Evolutionary conservation across 2,113 vertebrate genomes (phyloP).

Genomic region (Sphaerodactylus townsendi): DNA sequence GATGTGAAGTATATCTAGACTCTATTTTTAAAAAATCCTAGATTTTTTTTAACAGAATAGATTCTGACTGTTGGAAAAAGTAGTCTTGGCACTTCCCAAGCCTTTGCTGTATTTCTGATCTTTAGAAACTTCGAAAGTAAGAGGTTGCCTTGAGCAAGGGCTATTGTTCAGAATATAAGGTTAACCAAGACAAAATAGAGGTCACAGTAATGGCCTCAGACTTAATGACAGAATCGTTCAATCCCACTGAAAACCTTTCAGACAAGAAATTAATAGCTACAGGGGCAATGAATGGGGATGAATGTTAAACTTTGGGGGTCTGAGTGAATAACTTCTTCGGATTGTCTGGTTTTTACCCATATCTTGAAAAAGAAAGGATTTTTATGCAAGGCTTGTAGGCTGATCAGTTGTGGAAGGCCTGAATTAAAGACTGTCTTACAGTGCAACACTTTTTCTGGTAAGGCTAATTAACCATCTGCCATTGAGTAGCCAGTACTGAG

Average conservation of each 20-base stretch:
- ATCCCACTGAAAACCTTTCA: slow-evolving; percentile 32
- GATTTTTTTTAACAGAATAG: not conserved
- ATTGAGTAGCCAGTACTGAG: not conserved
- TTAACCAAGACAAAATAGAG: slow-evolving; percentile 43
- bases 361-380: slow-evolving; percentile 4
- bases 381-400: not conserved
- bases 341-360: slow-evolving; percentile 1
- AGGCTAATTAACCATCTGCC: not conserved
- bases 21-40: not conserved
- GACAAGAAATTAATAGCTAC: slow-evolving; percentile 33
- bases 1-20: not conserved
- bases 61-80: slow-evolving; percentile 11
- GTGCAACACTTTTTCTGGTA: not conserved
- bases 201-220: slow-evolving; percentile 36
- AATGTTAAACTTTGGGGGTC: slow-evolving; percentile 27
- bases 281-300: slow-evolving; percentile 26
- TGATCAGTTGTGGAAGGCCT: slow-evolving; percentile 8
- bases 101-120: slow-evolving; percentile 17
- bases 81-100: not conserved
- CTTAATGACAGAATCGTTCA: slow-evolving; percentile 38
- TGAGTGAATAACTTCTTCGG: slow-evolving; percentile 5
- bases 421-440: not conserved
- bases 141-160: slow-evolving; percentile 28
- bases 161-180: slow-evolving; percentile 33
- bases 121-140: slow-evolving; percentile 25